These are phyloP conservation scores for Melangyna quadrimaculata DNA, from an alignment of 2,888 invertebrate species.

Conservation along the genomic window DNA sequence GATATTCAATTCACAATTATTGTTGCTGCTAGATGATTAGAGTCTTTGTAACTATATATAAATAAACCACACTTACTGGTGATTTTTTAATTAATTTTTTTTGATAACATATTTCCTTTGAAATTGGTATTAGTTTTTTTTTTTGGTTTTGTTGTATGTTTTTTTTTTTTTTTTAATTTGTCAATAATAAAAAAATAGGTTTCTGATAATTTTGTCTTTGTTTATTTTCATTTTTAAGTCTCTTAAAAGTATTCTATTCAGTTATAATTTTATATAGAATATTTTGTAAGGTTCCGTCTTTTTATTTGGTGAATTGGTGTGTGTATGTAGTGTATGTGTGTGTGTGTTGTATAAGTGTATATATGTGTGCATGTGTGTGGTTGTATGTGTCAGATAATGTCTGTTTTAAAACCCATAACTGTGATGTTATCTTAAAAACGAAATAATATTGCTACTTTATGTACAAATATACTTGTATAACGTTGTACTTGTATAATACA, in stretches of 20 bases:
- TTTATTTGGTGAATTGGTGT: neutral
- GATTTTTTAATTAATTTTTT: constrained; percentile 9
- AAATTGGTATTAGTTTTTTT: constrained; percentile 7
- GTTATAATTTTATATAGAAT: constrained; percentile 41
- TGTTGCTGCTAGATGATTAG: constrained; percentile 52
- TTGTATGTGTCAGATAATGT: neutral
- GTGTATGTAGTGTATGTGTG: neutral
- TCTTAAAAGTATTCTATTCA: constrained; percentile 61
- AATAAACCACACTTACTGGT: constrained; percentile 38
- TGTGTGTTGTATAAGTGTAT: constrained; percentile 1
- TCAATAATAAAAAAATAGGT: constrained; percentile 68
- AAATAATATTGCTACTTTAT: constrained; percentile 1
- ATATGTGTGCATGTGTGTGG: neutral
- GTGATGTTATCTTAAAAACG: constrained; percentile 14
- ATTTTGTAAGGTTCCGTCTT: constrained; percentile 19
- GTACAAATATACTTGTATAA: constrained; percentile 33
- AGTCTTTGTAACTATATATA: constrained; percentile 57
- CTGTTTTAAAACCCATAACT: constrained; percentile 15
- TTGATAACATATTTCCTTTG: constrained; percentile 4
- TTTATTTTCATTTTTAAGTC: constrained; percentile 29
- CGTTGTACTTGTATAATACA: constrained; percentile 11
- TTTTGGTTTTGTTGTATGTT: neutral
- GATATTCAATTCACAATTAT: constrained; percentile 34
- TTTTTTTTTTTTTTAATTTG: constrained; percentile 11
- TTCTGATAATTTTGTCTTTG: constrained; percentile 43